Evolutionary conservation across 2,797 vertebrate genomes (phyloP).

Genomic region (Lophotriccus pileatus): DNA sequence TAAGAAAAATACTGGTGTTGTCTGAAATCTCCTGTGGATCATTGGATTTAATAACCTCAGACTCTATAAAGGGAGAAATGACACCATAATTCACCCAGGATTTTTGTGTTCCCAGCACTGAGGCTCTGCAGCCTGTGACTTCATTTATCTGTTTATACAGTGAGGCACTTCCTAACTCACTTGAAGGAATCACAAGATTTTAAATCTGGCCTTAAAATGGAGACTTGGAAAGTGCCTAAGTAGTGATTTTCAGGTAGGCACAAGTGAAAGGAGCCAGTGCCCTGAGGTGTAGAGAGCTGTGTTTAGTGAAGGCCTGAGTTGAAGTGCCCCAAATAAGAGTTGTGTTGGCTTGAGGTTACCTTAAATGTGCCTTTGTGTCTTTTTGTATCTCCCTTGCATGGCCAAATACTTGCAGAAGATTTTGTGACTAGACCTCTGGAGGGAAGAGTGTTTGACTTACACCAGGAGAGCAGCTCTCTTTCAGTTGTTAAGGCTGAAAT

Average conservation of each 20-base stretch:
- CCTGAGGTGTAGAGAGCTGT: not conserved
- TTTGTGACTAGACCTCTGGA: not conserved
- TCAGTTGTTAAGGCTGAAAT: not conserved
- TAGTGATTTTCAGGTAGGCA: not conserved
- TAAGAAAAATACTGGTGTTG: not conserved
- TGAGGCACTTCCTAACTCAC: not conserved
- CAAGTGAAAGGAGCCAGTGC: not conserved
- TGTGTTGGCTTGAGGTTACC: not conserved
- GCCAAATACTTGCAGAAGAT: not conserved
- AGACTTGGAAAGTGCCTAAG: not conserved
- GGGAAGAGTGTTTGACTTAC: not conserved
- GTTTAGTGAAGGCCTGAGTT: not conserved
- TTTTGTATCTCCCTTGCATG: not conserved
- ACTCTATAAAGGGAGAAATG: not conserved
- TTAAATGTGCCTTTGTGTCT: not conserved
- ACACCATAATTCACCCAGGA: not conserved
- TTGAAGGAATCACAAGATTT: not conserved
- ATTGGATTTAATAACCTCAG: not conserved
- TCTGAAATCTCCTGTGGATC: not conserved
- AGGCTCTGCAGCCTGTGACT: not conserved
- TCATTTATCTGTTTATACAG: not conserved
- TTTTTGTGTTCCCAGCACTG: conserved; percentile 16
- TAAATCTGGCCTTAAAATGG: not conserved
- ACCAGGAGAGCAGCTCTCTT: not conserved
- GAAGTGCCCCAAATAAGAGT: not conserved